A percentile compares a stretch with the other conserved stretches of the same genome.
phyloP scores from a whole-genome alignment of 2,797 vertebrate species.

The Oryzias sinensis region DNA sequence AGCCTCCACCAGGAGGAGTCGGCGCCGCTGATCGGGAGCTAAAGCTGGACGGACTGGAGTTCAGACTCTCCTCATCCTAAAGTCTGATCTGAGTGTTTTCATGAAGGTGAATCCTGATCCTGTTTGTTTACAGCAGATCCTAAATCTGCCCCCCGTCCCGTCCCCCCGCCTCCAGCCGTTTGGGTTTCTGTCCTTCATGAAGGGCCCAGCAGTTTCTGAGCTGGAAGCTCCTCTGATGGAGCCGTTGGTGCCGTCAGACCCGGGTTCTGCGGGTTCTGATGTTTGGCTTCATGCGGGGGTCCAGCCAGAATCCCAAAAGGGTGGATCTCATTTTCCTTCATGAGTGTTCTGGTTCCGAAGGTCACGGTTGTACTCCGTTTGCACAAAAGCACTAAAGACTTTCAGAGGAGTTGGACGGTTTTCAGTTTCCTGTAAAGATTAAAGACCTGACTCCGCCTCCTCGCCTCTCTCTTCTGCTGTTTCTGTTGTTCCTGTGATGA shows the following conservation, averaged over 20 bases:
- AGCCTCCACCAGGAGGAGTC: conserved; percentile 63
- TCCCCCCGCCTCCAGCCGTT: neutral
- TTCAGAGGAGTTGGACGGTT: too few species aligned
- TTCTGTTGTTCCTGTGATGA: conserved; percentile 9
- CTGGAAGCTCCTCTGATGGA: neutral
- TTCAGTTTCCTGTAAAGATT: too few species aligned
- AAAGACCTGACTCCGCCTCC: too few species aligned
- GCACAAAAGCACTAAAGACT: too few species aligned
- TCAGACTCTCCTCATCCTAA: conserved; percentile 8
- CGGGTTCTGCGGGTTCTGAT: neutral
- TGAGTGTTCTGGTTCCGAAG: too few species aligned
- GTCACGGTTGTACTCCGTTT: neutral
- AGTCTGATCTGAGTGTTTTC: conserved; percentile 11
- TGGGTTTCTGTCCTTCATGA: conserved; percentile 8
- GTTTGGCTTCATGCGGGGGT: too few species aligned
- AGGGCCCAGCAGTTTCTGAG: too few species aligned
- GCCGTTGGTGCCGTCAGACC: neutral
- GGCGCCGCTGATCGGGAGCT: conserved; percentile 75
- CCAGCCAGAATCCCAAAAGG: too few species aligned
- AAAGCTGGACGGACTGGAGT: conserved; percentile 6
- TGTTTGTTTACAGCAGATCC: conserved; percentile 23
- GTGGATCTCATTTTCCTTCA: too few species aligned
- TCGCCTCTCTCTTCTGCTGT: neutral
- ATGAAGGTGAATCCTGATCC: neutral
- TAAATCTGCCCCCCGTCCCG: conserved; percentile 6